A percentile compares a stretch with the other conserved stretches of the same genome.
Conservation (phyloP, 1,140 invertebrate genomes). For the Ceratitis capitata region DNA sequence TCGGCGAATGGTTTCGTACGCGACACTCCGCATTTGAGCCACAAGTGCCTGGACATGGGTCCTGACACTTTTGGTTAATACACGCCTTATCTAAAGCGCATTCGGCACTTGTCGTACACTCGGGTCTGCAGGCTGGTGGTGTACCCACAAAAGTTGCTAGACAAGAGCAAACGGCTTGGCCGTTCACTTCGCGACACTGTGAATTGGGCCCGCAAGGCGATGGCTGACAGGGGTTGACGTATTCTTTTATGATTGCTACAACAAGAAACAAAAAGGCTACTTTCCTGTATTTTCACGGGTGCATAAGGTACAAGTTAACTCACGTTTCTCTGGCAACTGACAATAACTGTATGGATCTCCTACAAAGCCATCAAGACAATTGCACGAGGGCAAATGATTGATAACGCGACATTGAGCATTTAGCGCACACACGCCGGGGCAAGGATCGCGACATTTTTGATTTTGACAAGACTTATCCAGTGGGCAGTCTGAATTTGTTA, state of each 20-base stretch:
- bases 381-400: conserved; percentile 78
- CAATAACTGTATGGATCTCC: conserved; percentile 75
- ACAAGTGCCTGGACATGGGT: conserved; percentile 83
- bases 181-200: conserved; percentile 70
- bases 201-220: conserved; percentile 73
- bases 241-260: conserved; percentile 61
- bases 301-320: conserved; percentile 68
- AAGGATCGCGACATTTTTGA: conserved; percentile 81
- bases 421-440: conserved; percentile 78
- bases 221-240: conserved; percentile 71
- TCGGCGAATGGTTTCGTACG: conserved; percentile 79
- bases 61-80: conserved; percentile 82
- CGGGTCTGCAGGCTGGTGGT: conserved; percentile 79
- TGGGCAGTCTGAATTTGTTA: conserved; percentile 78
- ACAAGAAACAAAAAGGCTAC: background rate
- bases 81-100: conserved; percentile 79
- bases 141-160: conserved; percentile 76
- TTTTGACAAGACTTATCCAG: conserved; percentile 77
- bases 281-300: conserved; percentile 61
- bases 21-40: conserved; percentile 80
- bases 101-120: conserved; percentile 80
- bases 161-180: conserved; percentile 79
- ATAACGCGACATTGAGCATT: conserved; percentile 75
- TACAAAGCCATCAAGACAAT: conserved; percentile 73
- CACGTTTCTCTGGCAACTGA: conserved; percentile 67